Percentiles rank a stretch among this genome's conserved stretches.
phyloP scores from a whole-genome alignment of 2,113 vertebrate species.

The Manacus vitellinus region DNA sequence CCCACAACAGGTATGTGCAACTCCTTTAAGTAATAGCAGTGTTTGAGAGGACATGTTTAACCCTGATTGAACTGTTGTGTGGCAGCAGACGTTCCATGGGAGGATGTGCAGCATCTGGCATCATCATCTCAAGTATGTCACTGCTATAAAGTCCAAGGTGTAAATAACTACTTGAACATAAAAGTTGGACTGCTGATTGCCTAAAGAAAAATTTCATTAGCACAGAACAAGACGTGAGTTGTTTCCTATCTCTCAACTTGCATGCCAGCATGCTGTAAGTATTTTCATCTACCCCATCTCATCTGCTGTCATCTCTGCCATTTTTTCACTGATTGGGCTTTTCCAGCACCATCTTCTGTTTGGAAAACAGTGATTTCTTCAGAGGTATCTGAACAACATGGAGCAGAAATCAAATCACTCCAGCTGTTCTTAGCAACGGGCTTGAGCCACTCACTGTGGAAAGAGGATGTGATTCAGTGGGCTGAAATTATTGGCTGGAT shows the following conservation, averaged over 20 bases:
- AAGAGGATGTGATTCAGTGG: neutral
- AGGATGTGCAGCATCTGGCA: neutral
- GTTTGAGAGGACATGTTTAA: neutral
- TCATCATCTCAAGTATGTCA: neutral
- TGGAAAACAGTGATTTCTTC: neutral
- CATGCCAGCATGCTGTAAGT: fast-evolving
- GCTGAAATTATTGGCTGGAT: neutral
- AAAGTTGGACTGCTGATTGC: neutral
- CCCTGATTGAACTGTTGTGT: fast-evolving
- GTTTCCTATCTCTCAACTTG: neutral
- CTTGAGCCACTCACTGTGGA: slow-evolving; percentile 65
- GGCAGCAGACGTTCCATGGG: neutral
- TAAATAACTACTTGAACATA: neutral
- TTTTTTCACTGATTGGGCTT: neutral
- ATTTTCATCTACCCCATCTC: neutral
- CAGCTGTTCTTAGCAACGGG: slow-evolving; percentile 17
- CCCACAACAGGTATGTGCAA: neutral
- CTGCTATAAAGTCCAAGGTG: neutral
- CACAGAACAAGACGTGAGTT: neutral
- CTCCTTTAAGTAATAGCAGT: neutral
- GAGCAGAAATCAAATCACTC: neutral
- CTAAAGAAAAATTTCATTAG: neutral
- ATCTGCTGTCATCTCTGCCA: fast-evolving
- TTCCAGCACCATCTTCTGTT: neutral
- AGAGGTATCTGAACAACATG: neutral